Conservation (phyloP, 2,113 vertebrate species). For the Ciconia stormi region DNA sequence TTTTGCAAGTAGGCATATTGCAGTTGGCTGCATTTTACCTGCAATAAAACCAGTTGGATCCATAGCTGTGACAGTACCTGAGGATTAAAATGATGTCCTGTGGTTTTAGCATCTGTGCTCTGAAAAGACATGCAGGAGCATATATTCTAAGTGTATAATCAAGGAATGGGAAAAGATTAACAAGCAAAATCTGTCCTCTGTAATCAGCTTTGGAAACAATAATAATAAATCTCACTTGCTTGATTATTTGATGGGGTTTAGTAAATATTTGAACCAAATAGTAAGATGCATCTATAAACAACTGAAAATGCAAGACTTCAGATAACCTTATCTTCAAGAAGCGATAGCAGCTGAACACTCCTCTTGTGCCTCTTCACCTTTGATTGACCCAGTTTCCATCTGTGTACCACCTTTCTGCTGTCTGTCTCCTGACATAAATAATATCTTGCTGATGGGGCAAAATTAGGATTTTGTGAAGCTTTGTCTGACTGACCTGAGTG, state of each 20-base stretch:
- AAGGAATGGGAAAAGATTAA: constrained; percentile 55
- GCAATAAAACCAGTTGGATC: constrained; percentile 46
- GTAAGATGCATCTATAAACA: not conserved
- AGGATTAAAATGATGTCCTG: constrained; percentile 63
- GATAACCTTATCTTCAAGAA: not conserved
- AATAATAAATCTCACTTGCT: not conserved
- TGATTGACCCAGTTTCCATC: not conserved
- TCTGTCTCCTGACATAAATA: not conserved
- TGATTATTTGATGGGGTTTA: not conserved
- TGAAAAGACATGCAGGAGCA: not conserved
- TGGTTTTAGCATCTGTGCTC: constrained; percentile 64
- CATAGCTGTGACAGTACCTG: constrained; percentile 44
- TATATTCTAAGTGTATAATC: constrained; percentile 34
- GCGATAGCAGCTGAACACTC: not conserved
- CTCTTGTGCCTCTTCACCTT: not conserved
- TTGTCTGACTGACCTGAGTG: not conserved
- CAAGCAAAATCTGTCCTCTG: constrained; percentile 14
- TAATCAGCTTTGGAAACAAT: constrained; percentile 42
- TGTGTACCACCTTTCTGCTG: not conserved
- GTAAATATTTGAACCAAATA: not conserved
- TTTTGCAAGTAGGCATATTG: constrained; percentile 11
- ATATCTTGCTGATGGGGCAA: not conserved
- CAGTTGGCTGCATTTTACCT: constrained; percentile 22
- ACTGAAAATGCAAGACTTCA: not conserved
- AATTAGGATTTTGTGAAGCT: not conserved